Conservation (phyloP, 2,113 vertebrate species). For the Antechinus stuartii region DNA sequence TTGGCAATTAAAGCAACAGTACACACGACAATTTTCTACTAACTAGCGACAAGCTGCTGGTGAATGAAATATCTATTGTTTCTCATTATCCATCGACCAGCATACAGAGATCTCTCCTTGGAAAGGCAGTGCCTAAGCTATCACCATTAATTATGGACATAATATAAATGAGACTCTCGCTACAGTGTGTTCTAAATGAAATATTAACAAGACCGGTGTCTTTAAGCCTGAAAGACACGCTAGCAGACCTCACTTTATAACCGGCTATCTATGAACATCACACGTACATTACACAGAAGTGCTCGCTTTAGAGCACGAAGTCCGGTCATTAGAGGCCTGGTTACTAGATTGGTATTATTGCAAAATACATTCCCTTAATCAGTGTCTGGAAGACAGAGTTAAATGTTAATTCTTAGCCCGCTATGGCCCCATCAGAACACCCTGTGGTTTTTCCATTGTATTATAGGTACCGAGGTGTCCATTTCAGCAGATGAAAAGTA, state of each 20-base stretch:
- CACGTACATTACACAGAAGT: conserved; percentile 74
- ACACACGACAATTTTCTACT: conserved; percentile 89
- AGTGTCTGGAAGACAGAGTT: conserved; percentile 77
- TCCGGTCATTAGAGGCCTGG: conserved; percentile 71
- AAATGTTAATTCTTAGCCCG: conserved; percentile 71
- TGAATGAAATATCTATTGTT: conserved; percentile 92
- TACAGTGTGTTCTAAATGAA: conserved; percentile 89
- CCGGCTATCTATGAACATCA: conserved; percentile 80
- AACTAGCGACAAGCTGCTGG: conserved; percentile 92
- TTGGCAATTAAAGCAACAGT: conserved; percentile 93
- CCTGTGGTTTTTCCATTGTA: conserved; percentile 53
- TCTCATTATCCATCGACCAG: conserved; percentile 90
- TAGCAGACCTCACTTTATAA: conserved; percentile 80
- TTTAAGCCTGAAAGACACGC: conserved; percentile 84
- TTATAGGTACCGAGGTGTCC: conserved; percentile 17
- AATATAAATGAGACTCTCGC: conserved; percentile 90
- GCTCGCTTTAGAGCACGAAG: conserved; percentile 69
- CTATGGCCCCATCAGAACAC: conserved; percentile 69
- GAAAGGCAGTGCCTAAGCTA: conserved; percentile 89
- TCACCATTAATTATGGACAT: conserved; percentile 92
- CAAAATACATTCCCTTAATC: conserved; percentile 81
- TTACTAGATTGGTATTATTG: conserved; percentile 79
- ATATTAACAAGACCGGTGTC: conserved; percentile 87
- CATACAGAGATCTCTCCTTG: conserved; percentile 86
- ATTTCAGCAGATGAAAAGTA: conserved; percentile 41